These are phyloP conservation scores for Agrypnus murinus DNA, from an alignment of 2,888 invertebrate species.

Conservation along the genomic window DNA sequence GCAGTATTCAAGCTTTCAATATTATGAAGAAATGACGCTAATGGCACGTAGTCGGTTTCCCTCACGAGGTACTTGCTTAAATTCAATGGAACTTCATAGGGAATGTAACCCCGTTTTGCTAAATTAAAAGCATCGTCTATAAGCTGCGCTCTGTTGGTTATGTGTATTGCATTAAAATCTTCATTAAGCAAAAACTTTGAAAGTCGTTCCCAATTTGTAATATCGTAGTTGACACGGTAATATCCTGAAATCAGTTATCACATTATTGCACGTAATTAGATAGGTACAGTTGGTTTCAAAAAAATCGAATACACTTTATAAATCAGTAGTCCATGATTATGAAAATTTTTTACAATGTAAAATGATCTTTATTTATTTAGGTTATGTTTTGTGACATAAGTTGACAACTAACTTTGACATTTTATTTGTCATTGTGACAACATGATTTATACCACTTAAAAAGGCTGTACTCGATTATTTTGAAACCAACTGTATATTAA, in stretches of 20 bases:
- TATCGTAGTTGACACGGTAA: slow-evolving; percentile 69
- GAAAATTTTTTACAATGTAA: no score
- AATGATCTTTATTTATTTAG: no score
- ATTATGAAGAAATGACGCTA: slow-evolving; percentile 59
- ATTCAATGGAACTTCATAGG: slow-evolving; percentile 73
- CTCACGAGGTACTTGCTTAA: slow-evolving; percentile 75
- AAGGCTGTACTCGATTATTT: no score
- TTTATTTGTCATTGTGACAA: no score
- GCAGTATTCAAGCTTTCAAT: background rate
- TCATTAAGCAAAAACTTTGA: slow-evolving; percentile 65
- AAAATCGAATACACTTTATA: no score
- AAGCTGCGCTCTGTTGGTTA: slow-evolving; percentile 74
- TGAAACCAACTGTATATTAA: no score
- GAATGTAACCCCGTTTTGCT: slow-evolving; percentile 76
- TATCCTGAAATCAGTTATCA: slow-evolving; percentile 64
- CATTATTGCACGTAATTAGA: no score
- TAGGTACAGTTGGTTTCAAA: no score
- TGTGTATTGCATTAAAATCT: slow-evolving; percentile 72
- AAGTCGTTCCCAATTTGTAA: slow-evolving; percentile 70
- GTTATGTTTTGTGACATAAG: no score
- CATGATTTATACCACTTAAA: no score
- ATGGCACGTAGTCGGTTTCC: slow-evolving; percentile 78
- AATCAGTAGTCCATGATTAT: no score
- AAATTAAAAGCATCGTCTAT: slow-evolving; percentile 72
- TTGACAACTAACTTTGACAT: no score